These are phyloP conservation scores for Notarius lentiginosus DNA, from an alignment of 2,113 vertebrate species.

Conservation along the genomic window DNA sequence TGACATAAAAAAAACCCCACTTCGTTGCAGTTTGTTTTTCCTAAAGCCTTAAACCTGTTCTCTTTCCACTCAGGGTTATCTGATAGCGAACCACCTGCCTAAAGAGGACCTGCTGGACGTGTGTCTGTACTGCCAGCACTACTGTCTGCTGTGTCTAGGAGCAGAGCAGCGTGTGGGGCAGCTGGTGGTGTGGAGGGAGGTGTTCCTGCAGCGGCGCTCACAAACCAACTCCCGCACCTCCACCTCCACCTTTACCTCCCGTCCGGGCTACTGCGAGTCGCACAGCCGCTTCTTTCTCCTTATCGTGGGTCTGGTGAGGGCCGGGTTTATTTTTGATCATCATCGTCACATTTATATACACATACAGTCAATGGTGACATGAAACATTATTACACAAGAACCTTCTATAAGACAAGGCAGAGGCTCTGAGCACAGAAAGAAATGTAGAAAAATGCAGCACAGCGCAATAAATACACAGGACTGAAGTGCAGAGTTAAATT, in stretches of 20 bases:
- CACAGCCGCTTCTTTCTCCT: conserved; percentile 87
- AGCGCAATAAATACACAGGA: neutral
- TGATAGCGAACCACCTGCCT: conserved; percentile 89
- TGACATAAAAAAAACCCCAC: neutral
- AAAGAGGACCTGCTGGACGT: conserved; percentile 88
- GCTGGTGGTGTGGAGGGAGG: conserved; percentile 92
- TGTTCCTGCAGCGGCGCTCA: conserved; percentile 79
- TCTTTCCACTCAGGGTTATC: conserved; percentile 78
- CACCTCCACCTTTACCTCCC: neutral
- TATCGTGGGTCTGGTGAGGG: conserved; percentile 87
- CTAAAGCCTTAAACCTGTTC: neutral
- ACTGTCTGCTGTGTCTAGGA: conserved; percentile 84
- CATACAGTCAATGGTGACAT: neutral
- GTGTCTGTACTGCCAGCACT: conserved; percentile 86
- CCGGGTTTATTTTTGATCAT: neutral
- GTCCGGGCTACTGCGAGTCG: conserved; percentile 73
- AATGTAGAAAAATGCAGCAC: neutral
- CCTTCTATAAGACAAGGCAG: neutral
- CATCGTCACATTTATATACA: neutral
- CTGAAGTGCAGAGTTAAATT: neutral
- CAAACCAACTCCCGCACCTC: conserved; percentile 48
- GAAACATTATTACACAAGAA: neutral
- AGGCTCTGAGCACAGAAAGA: neutral
- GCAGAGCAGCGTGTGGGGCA: conserved; percentile 84
- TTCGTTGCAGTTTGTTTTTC: neutral